Evolutionary conservation across 2,888 invertebrate genomes (phyloP).

Genomic region (Diadegma fenestrale): DNA sequence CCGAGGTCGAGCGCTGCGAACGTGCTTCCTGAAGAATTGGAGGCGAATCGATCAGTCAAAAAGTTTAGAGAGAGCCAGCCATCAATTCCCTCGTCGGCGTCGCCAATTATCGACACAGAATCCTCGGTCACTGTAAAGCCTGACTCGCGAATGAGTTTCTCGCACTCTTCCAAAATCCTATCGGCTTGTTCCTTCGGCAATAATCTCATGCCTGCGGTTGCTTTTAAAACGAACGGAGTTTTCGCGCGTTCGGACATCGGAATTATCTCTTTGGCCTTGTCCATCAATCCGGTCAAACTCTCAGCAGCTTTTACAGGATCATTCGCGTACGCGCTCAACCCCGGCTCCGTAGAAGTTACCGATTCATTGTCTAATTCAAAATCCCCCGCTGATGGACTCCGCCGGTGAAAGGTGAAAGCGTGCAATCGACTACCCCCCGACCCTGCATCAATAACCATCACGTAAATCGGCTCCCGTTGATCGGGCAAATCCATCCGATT

Average conservation of each 20-base stretch:
- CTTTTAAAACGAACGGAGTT: constrained; percentile 95
- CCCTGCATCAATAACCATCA: constrained; percentile 96
- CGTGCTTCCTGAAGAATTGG: constrained; percentile 85
- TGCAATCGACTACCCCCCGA: constrained; percentile 95
- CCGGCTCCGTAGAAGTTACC: constrained; percentile 94
- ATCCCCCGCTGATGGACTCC: constrained; percentile 86
- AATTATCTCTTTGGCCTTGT: constrained; percentile 91
- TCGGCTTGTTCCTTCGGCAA: constrained; percentile 89
- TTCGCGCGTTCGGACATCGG: constrained; percentile 90
- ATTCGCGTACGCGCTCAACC: constrained; percentile 94
- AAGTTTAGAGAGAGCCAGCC: constrained; percentile 99
- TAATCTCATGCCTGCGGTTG: constrained; percentile 95
- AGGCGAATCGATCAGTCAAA: constrained; percentile 88
- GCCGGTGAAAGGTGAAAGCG: constrained; percentile 93
- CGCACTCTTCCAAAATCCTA: constrained; percentile 90
- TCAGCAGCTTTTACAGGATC: constrained; percentile 92
- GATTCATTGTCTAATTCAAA: constrained; percentile 93
- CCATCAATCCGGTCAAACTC: constrained; percentile 90
- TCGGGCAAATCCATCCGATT: constrained; percentile 91
- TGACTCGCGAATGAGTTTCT: constrained; percentile 88
- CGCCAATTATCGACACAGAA: constrained; percentile 97
- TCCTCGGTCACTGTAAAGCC: constrained; percentile 91
- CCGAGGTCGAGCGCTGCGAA: constrained; percentile 97
- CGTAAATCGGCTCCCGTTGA: constrained; percentile 90
- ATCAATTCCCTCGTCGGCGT: constrained; percentile 97